Percentiles rank a stretch among this genome's conserved stretches.
Conservation (phyloP, 1,140 invertebrate species). For the Drepana arcuata region DNA sequence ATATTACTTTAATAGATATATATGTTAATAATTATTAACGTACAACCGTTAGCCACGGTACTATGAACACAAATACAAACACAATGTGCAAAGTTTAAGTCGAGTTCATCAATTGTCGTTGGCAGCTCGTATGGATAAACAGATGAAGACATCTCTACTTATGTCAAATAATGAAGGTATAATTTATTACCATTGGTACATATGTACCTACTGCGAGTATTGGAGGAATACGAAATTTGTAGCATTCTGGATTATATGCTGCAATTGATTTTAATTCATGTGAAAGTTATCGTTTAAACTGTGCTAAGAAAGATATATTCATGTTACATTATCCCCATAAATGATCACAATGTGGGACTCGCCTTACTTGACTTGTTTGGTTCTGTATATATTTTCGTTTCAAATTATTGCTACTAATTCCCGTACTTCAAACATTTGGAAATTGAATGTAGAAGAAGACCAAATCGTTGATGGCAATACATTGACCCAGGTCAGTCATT, state of each 20-base stretch:
- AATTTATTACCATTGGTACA: too few relatives aligned
- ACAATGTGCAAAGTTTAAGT: too few relatives aligned
- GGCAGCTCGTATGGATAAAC: too few relatives aligned
- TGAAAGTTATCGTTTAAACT: conserved; percentile 15
- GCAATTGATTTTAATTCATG: conserved; percentile 16
- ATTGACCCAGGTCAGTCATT: conserved; percentile 65
- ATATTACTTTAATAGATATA: too few relatives aligned
- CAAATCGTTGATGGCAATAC: conserved; percentile 76
- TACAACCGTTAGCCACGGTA: too few relatives aligned
- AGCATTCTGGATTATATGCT: conserved; percentile 26
- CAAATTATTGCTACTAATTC: conserved; percentile 81
- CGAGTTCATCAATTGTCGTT: too few relatives aligned
- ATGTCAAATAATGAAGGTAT: too few relatives aligned
- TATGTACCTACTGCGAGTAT: too few relatives aligned
- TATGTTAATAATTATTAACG: too few relatives aligned
- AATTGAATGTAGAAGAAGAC: conserved; percentile 78
- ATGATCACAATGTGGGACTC: conserved; percentile 61
- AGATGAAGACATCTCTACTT: too few relatives aligned
- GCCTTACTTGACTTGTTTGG: conserved; percentile 69
- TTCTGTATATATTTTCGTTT: conserved; percentile 73
- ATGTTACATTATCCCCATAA: conserved; percentile 42
- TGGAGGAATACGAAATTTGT: conserved; percentile 24
- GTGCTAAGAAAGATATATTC: conserved; percentile 27
- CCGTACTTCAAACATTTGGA: conserved; percentile 81
- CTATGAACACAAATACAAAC: too few relatives aligned